Conservation (phyloP, 1,140 invertebrate genomes). For the Calephelis nemesis region DNA sequence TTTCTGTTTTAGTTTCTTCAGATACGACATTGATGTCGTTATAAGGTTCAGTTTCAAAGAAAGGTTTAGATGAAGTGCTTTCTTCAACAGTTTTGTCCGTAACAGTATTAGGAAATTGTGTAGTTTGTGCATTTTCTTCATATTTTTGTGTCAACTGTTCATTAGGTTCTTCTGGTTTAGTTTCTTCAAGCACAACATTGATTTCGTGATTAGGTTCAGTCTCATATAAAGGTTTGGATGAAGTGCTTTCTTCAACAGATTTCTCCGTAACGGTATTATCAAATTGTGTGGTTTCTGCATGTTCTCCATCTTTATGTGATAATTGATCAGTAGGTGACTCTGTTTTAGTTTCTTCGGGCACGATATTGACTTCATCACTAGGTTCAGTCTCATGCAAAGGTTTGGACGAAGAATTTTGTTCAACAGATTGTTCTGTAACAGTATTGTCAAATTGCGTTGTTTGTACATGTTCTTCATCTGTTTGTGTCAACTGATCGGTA, state of each 20-base stretch:
- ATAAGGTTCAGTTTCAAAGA: neutral
- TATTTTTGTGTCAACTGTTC: neutral
- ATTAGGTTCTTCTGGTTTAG: neutral
- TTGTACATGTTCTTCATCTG: neutral
- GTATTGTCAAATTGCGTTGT: neutral
- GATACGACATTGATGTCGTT: neutral
- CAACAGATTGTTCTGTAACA: neutral
- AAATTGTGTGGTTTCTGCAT: no score
- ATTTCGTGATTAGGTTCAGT: neutral
- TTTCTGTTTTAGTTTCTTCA: conserved; percentile 5
- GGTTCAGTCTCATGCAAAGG: neutral
- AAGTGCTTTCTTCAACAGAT: no score
- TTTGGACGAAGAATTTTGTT: neutral
- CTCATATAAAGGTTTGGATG: no score
- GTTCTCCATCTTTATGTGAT: no score
- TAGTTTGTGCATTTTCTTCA: neutral
- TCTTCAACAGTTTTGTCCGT: conserved; percentile 4
- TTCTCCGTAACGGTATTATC: no score
- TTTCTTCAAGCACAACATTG: neutral
- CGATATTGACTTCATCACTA: neutral
- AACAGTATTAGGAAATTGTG: neutral
- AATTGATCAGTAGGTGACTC: no score
- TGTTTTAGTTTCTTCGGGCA: conserved; percentile 7
- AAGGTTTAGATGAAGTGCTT: neutral
- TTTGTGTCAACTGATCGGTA: neutral